These are phyloP conservation scores for Hycleus cichorii DNA, from an alignment of 1,140 invertebrate species.

Conservation along the genomic window DNA sequence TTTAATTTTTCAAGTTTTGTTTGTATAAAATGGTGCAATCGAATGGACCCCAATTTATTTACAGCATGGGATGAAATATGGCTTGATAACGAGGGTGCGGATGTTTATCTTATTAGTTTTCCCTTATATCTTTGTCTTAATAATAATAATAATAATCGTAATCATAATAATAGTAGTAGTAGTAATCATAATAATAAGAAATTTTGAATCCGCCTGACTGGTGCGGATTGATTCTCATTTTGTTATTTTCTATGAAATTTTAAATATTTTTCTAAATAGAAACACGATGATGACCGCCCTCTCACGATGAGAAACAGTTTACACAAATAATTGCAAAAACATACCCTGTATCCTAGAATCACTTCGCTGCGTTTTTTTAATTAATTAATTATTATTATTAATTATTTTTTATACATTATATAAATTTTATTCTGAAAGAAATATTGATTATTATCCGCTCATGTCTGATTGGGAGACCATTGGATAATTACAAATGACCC, in stretches of 20 bases:
- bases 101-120: not conserved
- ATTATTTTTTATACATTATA: no score
- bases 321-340: conserved; percentile 63
- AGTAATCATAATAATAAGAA: not conserved
- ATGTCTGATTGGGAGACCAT: conserved; percentile 34
- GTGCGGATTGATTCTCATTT: not conserved
- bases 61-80: conserved; percentile 28
- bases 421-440: conserved; percentile 9
- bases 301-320: conserved; percentile 51
- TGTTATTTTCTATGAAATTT: not conserved
- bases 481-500: no score
- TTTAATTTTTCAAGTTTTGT: not conserved
- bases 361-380: conserved; percentile 49
- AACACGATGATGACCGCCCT: conserved; percentile 34
- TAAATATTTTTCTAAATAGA: conserved; percentile 20
- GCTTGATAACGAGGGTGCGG: conserved; percentile 17
- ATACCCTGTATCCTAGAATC: conserved; percentile 65
- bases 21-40: conserved; percentile 34
- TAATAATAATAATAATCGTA: not conserved
- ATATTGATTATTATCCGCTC: conserved; percentile 35
- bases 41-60: conserved; percentile 34
- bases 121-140: not conserved
- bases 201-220: not conserved
- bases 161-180: not conserved
- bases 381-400: not conserved